phyloP scores from a whole-genome alignment of 2,888 invertebrate genomes.

The Stenchaetothrips biformis region DNA sequence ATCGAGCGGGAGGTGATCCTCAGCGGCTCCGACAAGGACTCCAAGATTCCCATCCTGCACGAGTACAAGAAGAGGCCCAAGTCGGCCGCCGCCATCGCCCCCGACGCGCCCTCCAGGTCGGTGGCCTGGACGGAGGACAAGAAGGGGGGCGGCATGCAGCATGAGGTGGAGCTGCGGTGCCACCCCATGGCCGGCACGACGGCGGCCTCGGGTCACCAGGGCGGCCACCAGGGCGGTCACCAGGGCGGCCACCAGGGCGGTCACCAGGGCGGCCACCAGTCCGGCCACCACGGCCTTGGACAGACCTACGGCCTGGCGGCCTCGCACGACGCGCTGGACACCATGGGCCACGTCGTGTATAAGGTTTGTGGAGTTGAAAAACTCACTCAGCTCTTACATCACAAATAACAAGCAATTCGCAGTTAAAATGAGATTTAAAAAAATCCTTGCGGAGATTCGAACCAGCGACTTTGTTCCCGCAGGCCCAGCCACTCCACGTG shows the following conservation, averaged over 20 bases:
- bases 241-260: neutral
- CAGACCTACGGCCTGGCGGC: neutral
- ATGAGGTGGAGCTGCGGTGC: slow-evolving; percentile 7
- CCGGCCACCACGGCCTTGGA: neutral
- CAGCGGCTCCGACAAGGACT: slow-evolving; percentile 68
- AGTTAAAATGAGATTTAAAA: no score
- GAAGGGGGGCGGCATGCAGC: slow-evolving; percentile 28
- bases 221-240: neutral
- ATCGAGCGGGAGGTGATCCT: slow-evolving; percentile 74
- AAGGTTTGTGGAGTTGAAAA: neutral
- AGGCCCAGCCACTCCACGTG: slow-evolving; percentile 10
- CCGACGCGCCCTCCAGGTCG: slow-evolving; percentile 69
- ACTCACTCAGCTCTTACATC: neutral
- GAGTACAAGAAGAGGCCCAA: slow-evolving; percentile 62
- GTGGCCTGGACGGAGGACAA: slow-evolving; percentile 59
- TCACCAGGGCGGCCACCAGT: neutral
- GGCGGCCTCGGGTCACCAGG: neutral
- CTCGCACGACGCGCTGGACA: slow-evolving; percentile 7
- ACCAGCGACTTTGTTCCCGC: neutral
- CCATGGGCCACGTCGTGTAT: slow-evolving; percentile 12
- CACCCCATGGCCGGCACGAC: neutral
- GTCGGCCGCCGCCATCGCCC: slow-evolving; percentile 58
- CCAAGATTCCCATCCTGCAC: slow-evolving; percentile 71
- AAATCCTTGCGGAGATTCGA: neutral
- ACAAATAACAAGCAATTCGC: neutral